phyloP scores from a whole-genome alignment of 1,140 invertebrate species.

The Paraescarpia echinospica region DNA sequence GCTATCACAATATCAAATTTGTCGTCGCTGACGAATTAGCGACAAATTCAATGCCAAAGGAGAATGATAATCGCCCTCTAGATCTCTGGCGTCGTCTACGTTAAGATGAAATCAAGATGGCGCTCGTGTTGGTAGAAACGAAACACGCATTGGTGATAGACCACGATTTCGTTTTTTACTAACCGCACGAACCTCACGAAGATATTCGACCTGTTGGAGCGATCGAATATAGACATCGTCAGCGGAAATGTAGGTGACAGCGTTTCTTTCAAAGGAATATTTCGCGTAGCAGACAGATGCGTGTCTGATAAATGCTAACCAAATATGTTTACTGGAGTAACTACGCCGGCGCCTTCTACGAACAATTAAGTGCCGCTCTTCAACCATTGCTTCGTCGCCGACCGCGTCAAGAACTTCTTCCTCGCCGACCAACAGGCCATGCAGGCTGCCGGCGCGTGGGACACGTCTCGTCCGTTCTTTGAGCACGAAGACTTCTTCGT shows the following conservation, averaged over 20 bases:
- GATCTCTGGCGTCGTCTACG: too few species aligned
- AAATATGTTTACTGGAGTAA: neutral
- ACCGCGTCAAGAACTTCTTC: neutral
- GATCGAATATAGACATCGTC: neutral
- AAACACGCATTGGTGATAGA: neutral
- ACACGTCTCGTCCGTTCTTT: neutral
- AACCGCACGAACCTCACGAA: conserved; percentile 3
- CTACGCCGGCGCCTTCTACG: neutral
- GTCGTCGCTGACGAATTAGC: too few species aligned
- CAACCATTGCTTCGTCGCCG: neutral
- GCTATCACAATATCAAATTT: too few species aligned
- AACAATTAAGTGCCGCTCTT: neutral
- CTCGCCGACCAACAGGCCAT: neutral
- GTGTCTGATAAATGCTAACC: neutral
- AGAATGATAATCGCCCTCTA: too few species aligned
- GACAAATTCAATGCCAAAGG: too few species aligned
- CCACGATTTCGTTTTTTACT: neutral
- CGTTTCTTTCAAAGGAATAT: neutral
- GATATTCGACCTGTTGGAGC: neutral
- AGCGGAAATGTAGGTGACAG: neutral
- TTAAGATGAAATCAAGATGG: too few species aligned
- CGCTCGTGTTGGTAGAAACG: too few species aligned
- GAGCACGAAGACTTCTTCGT: conserved; percentile 9
- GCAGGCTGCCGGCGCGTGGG: neutral
- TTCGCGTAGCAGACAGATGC: neutral